Evolutionary conservation across 1,140 invertebrate species (phyloP).

Genomic region (Cepaea nemoralis): DNA sequence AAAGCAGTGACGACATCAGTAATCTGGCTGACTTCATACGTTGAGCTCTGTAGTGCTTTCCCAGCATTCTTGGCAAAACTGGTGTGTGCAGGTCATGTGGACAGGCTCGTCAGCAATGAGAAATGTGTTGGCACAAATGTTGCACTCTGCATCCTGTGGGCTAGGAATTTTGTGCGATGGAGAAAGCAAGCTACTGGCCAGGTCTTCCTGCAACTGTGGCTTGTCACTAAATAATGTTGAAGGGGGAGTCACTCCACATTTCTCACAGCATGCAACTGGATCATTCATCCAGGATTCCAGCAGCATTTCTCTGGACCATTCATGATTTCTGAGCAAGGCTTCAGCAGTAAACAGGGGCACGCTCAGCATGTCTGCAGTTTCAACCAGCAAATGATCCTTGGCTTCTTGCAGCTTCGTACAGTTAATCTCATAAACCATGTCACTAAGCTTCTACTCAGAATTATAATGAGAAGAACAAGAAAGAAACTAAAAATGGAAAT

Average conservation of each 20-base stretch:
- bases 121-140: conserved; percentile 76
- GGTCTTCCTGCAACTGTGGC: conserved; percentile 61
- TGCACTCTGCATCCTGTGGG: conserved; percentile 73
- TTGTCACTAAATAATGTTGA: conserved; percentile 68
- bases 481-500: no score
- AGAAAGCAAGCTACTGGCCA: conserved; percentile 51
- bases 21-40: no score
- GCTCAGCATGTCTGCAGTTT: conserved; percentile 83
- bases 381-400: conserved; percentile 81
- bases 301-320: conserved; percentile 81
- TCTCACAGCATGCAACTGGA: conserved; percentile 78
- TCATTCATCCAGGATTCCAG: conserved; percentile 82
- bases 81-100: conserved; percentile 77
- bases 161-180: conserved; percentile 49
- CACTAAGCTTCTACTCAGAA: no score
- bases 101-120: conserved; percentile 68
- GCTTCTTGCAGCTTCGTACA: no score
- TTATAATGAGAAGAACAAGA: no score
- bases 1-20: no score
- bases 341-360: conserved; percentile 82
- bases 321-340: conserved; percentile 80
- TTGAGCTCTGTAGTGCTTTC: no score
- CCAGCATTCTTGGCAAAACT: conserved; percentile 81
- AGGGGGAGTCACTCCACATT: conserved; percentile 79
- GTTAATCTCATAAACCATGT: no score